These are phyloP conservation scores for Papilio elwesi DNA, from an alignment of 2,888 invertebrate genomes.

Conservation along the genomic window DNA sequence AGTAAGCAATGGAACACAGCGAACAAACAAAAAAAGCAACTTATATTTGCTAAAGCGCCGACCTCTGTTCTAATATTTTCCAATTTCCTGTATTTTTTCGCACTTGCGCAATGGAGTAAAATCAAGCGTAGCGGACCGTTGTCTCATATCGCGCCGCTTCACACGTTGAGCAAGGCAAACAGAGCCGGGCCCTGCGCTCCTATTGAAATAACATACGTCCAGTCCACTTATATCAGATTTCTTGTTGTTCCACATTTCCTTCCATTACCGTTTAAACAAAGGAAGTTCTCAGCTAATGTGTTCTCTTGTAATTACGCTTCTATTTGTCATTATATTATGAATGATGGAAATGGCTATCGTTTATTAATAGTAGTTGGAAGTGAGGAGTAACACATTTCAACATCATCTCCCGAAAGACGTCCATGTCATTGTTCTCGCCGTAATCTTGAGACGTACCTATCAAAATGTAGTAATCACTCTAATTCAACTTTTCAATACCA, in stretches of 20 bases:
- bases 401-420: too few relatives aligned
- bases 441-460: too few relatives aligned
- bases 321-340: slow-evolving; percentile 18
- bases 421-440: too few relatives aligned
- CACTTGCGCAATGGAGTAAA: slow-evolving; percentile 50
- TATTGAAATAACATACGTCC: slow-evolving; percentile 74
- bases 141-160: slow-evolving; percentile 45
- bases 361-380: too few relatives aligned
- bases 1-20: slow-evolving; percentile 23
- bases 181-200: slow-evolving; percentile 50
- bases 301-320: slow-evolving; percentile 50
- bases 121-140: slow-evolving; percentile 51
- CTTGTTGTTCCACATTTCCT: slow-evolving; percentile 76
- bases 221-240: slow-evolving; percentile 79
- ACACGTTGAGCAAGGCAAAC: slow-evolving; percentile 63
- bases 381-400: too few relatives aligned
- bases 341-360: background rate
- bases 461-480: too few relatives aligned
- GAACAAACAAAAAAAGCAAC: slow-evolving; percentile 42
- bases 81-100: slow-evolving; percentile 57
- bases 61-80: slow-evolving; percentile 47
- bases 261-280: slow-evolving; percentile 72
- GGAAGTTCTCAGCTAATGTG: slow-evolving; percentile 59
- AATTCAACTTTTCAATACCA: too few relatives aligned
- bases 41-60: slow-evolving; percentile 57